phyloP scores from a whole-genome alignment of 2,797 vertebrate genomes.

The Lacerta viridis region DNA sequence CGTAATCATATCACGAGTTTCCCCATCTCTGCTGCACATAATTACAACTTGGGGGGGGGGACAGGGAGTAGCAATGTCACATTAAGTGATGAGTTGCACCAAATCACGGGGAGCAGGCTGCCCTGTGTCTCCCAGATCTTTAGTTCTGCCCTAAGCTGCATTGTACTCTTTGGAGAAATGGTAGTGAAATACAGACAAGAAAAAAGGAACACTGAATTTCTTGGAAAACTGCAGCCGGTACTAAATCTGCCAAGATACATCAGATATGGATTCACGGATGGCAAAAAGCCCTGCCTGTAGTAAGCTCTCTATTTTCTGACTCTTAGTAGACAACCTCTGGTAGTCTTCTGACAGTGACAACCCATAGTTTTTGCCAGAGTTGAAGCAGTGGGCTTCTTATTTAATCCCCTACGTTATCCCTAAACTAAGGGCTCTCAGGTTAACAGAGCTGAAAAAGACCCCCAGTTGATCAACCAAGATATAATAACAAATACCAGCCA shows the following conservation, averaged over 20 bases:
- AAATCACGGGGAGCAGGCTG: neutral
- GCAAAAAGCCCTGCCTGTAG: neutral
- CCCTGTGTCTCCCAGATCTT: neutral
- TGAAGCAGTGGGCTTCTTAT: neutral
- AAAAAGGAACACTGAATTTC: neutral
- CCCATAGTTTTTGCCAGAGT: too few relatives aligned
- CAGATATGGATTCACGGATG: neutral
- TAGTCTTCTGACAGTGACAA: too few relatives aligned
- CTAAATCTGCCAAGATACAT: neutral
- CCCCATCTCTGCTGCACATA: neutral
- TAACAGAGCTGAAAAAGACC: neutral
- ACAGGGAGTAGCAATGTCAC: too few relatives aligned
- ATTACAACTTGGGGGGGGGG: neutral
- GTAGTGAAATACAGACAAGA: neutral
- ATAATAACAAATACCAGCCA: neutral
- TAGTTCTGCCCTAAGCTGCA: neutral
- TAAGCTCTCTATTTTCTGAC: neutral
- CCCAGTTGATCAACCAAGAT: neutral
- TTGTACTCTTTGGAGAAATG: neutral
- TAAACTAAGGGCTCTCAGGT: neutral
- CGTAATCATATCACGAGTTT: neutral
- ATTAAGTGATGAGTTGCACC: neutral
- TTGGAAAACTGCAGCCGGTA: neutral
- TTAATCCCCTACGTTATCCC: neutral
- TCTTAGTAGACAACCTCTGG: neutral